Conservation (phyloP, 2,797 vertebrate species). For the Darevskia mixta region DNA sequence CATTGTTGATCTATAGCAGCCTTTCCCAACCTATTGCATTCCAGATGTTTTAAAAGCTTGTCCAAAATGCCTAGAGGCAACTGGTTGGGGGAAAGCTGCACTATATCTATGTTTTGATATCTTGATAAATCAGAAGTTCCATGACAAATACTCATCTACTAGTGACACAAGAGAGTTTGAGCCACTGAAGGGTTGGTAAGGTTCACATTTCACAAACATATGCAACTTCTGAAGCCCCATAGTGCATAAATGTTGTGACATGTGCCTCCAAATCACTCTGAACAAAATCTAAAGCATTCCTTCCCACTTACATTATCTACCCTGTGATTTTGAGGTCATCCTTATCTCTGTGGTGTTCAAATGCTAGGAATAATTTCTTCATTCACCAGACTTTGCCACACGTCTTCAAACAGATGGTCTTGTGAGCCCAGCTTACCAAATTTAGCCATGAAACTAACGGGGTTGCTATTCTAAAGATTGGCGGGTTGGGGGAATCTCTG, state of each 20-base stretch:
- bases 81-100: too few relatives aligned
- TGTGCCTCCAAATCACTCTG: constrained; percentile 57
- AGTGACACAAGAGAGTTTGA: constrained; percentile 26
- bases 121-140: constrained; percentile 40
- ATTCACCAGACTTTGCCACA: neutral
- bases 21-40: too few relatives aligned
- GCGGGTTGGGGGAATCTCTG: neutral
- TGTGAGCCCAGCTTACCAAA: neutral
- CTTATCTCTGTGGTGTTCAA: constrained; percentile 41
- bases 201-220: constrained; percentile 56
- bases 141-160: constrained; percentile 43
- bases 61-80: too few relatives aligned
- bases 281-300: constrained; percentile 39
- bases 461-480: neutral
- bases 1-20: constrained; percentile 8
- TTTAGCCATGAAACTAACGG: neutral
- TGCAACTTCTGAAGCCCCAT: constrained; percentile 33
- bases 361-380: constrained; percentile 28
- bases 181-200: constrained; percentile 38
- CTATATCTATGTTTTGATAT: constrained; percentile 26
- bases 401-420: constrained; percentile 23
- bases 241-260: constrained; percentile 30
- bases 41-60: too few relatives aligned
- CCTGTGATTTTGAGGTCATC: neutral
- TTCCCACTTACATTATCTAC: constrained; percentile 9